phyloP scores from a whole-genome alignment of 30 jellyfish, hydroid and myxozoan genomes.

The Chrysaora quinquecirrha region DNA sequence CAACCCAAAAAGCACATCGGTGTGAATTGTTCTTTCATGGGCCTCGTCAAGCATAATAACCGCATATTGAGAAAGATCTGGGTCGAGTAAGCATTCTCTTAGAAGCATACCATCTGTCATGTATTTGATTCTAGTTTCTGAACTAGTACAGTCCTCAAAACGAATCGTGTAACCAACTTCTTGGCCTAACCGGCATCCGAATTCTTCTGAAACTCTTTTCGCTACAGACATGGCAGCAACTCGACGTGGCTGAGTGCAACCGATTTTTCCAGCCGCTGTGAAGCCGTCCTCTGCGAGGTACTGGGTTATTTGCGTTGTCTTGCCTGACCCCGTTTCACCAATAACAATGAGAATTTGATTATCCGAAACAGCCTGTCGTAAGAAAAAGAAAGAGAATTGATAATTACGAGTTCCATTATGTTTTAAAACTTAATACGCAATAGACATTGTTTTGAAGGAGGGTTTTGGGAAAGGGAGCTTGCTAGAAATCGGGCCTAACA shows the following conservation, averaged over 20 bases:
- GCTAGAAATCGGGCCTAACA: too few relatives aligned
- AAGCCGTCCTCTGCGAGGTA: constrained; percentile 99
- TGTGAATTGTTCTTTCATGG: constrained; percentile 96
- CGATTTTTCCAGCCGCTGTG: constrained; percentile 90
- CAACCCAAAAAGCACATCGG: constrained; percentile 97
- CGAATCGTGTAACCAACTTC: constrained; percentile 99
- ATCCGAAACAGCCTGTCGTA: constrained; percentile 90
- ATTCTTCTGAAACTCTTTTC: constrained; percentile 97
- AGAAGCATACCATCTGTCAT: constrained; percentile 99
- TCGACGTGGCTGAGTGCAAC: constrained; percentile 99
- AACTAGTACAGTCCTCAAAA: constrained; percentile 97
- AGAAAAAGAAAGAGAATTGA: neutral
- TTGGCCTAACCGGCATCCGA: constrained; percentile 99
- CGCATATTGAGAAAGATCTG: constrained; percentile 89
- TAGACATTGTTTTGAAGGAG: too few relatives aligned
- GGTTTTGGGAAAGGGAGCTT: too few relatives aligned
- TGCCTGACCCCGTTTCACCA: constrained; percentile 99
- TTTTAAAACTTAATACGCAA: too few relatives aligned
- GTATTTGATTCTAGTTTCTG: constrained; percentile 96
- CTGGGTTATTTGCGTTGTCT: constrained; percentile 99
- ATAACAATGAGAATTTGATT: constrained; percentile 95
- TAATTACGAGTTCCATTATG: too few relatives aligned
- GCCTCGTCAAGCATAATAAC: constrained; percentile 99
- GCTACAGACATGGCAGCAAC: constrained; percentile 99
- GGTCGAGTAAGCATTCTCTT: constrained; percentile 95